phyloP scores from a whole-genome alignment of 2,888 invertebrate genomes.

The Cryptocephalus moraei region DNA sequence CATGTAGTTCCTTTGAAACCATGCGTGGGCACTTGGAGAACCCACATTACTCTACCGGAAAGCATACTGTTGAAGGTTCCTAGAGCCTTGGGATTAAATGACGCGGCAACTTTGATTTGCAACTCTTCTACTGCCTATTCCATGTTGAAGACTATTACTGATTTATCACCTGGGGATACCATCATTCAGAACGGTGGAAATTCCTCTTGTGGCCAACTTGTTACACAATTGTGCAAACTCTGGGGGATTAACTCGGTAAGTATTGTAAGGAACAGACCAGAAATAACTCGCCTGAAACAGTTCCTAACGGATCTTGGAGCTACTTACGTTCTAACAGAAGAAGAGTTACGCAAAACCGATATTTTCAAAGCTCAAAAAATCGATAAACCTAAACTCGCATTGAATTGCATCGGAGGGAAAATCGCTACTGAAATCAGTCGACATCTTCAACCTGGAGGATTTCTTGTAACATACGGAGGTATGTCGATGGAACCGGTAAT shows the following conservation, averaged over 20 bases:
- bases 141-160: constrained; percentile 84
- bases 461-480: constrained; percentile 90
- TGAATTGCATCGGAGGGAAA: constrained; percentile 93
- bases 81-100: constrained; percentile 55
- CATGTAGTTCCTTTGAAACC: constrained; percentile 69
- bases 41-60: constrained; percentile 44
- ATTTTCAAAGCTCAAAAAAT: constrained; percentile 50
- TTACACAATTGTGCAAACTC: constrained; percentile 78
- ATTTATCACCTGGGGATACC: constrained; percentile 62
- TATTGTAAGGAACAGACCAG: constrained; percentile 71
- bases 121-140: constrained; percentile 96
- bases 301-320: constrained; percentile 63
- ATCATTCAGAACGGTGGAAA: constrained; percentile 96
- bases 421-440: constrained; percentile 72
- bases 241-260: constrained; percentile 76
- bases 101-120: constrained; percentile 85
- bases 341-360: constrained; percentile 55
- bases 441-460: constrained; percentile 59
- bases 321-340: constrained; percentile 73
- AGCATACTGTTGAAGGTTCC: constrained; percentile 59
- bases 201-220: constrained; percentile 85
- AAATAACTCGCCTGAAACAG: constrained; percentile 53
- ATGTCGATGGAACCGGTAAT: constrained; percentile 83
- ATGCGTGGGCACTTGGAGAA: constrained; percentile 68
- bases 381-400: constrained; percentile 62